Evolutionary conservation across 2,888 invertebrate species (phyloP).

Genomic region (Dascillus cervinus): DNA sequence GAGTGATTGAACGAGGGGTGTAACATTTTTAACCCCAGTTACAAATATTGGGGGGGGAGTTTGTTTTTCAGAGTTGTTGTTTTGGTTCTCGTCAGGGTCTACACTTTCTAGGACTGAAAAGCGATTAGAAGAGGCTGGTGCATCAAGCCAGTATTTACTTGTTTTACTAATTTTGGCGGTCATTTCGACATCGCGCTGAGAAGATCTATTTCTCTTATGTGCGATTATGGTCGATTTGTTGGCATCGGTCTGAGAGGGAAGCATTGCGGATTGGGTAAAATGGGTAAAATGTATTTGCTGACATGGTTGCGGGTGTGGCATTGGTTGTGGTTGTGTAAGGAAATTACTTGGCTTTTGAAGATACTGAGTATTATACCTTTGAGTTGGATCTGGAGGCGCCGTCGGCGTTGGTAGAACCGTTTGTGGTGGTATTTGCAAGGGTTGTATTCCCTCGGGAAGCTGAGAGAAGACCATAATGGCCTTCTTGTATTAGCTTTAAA

Average conservation of each 20-base stretch:
- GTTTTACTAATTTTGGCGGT: slow-evolving; percentile 4
- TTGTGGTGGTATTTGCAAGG: slow-evolving; percentile 1
- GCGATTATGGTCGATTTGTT: too few species aligned
- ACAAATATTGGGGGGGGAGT: slow-evolving; percentile 2
- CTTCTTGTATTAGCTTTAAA: slow-evolving; percentile 2
- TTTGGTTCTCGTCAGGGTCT: too few species aligned
- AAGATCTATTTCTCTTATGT: too few species aligned
- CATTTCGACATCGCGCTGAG: too few species aligned
- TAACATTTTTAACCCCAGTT: too few species aligned
- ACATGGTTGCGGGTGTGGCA: slow-evolving; percentile 1
- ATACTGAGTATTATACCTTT: slow-evolving; percentile 1
- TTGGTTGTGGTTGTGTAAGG: slow-evolving; percentile 1
- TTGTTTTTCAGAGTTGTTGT: too few species aligned
- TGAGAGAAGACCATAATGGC: slow-evolving; percentile 3
- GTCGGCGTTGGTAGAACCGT: slow-evolving; percentile 2
- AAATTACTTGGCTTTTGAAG: slow-evolving; percentile 3
- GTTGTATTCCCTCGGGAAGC: slow-evolving; percentile 5
- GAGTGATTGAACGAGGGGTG: too few species aligned
- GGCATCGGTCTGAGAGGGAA: slow-evolving; percentile 1
- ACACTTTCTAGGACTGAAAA: too few species aligned
- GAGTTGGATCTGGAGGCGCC: slow-evolving; percentile 1
- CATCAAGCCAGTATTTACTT: slow-evolving; percentile 5
- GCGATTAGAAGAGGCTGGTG: slow-evolving; percentile 5
- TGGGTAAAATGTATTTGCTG: too few species aligned
- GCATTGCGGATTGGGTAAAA: too few species aligned